phyloP scores from a whole-genome alignment of 2,888 invertebrate species.

The Troides oblongomaculatus region DNA sequence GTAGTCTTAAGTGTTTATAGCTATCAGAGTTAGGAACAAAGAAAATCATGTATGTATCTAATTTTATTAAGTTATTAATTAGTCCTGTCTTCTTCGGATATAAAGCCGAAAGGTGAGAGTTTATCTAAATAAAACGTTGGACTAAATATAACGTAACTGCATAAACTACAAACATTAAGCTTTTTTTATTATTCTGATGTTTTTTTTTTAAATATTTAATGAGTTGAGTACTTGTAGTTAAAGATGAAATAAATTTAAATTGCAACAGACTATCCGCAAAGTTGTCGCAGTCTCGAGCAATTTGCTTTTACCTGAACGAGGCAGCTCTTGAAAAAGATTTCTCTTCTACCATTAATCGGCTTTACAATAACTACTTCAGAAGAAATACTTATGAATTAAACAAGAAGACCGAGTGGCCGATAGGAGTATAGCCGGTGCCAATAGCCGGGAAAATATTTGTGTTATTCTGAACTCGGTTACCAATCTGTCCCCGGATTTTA shows the following conservation, averaged over 20 bases:
- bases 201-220: background rate
- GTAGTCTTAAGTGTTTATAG: no score
- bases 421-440: background rate
- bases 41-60: no score
- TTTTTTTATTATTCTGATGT: no score
- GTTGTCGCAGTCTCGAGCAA: background rate
- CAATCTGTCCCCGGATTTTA: background rate
- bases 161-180: no score
- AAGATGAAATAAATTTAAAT: background rate
- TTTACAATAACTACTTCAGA: background rate
- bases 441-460: background rate
- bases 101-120: no score
- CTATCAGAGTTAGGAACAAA: no score
- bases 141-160: no score
- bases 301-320: slow-evolving; percentile 2
- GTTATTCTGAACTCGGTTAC: no score
- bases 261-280: background rate
- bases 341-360: background rate
- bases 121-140: no score
- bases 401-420: background rate
- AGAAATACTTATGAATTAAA: slow-evolving; percentile 9
- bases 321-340: background rate
- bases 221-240: background rate
- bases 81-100: no score
- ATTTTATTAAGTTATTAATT: no score